phyloP scores from a whole-genome alignment of 1,140 invertebrate genomes.

The Sesamia nonagrioides region DNA sequence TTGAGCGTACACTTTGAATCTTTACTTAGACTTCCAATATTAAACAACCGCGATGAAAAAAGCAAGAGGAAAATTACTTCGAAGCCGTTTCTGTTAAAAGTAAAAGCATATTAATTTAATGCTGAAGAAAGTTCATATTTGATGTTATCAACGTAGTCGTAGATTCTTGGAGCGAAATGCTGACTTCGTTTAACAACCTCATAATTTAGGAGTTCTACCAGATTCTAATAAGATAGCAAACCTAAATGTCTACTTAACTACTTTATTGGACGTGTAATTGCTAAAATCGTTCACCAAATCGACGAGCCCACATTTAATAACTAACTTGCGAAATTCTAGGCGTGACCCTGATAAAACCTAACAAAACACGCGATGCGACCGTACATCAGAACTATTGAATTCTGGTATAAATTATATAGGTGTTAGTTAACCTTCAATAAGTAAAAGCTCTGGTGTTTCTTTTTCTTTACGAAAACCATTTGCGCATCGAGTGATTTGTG shows the following conservation, averaged over 20 bases:
- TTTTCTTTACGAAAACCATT: slow-evolving; percentile 47
- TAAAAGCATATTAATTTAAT: neutral
- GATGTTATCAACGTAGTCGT: neutral
- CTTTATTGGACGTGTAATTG: slow-evolving; percentile 38
- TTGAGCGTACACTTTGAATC: slow-evolving; percentile 11
- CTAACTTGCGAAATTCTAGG: slow-evolving; percentile 58
- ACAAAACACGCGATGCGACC: slow-evolving; percentile 61
- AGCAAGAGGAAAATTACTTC: slow-evolving; percentile 2
- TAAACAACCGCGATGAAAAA: slow-evolving; percentile 22
- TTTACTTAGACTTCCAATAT: slow-evolving; percentile 35
- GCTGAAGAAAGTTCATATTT: neutral
- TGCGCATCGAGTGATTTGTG: slow-evolving; percentile 48
- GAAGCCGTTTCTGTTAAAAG: neutral
- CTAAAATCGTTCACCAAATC: slow-evolving; percentile 35
- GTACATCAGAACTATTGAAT: slow-evolving; percentile 61
- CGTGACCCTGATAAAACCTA: slow-evolving; percentile 57
- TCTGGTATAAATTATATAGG: slow-evolving; percentile 47
- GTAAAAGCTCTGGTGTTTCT: slow-evolving; percentile 42
- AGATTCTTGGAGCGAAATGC: no score
- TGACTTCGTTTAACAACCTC: neutral
- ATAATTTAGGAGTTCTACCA: neutral
- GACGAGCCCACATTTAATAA: slow-evolving; percentile 48
- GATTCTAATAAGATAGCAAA: slow-evolving; percentile 20
- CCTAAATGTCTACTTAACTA: slow-evolving; percentile 32
- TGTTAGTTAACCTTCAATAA: slow-evolving; percentile 41